Conservation (phyloP, 2,888 invertebrate genomes). For the Tetramorium bicarinatum region DNA sequence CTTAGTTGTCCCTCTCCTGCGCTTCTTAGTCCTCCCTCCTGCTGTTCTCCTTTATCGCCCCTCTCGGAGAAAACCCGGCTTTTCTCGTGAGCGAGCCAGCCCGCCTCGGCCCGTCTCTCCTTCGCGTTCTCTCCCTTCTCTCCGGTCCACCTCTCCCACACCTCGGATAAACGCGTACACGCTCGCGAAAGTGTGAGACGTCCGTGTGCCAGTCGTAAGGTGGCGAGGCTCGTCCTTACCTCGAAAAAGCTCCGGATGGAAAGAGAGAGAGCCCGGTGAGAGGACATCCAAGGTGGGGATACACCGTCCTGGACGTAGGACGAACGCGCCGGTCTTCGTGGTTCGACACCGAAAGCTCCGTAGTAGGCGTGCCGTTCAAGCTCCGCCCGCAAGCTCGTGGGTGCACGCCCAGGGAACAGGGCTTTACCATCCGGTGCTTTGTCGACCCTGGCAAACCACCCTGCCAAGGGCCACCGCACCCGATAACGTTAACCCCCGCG, state of each 20-base stretch:
- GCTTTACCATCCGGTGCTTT: constrained; percentile 68
- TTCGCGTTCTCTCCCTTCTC: constrained; percentile 41
- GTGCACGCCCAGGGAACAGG: constrained; percentile 79
- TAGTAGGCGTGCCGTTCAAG: constrained; percentile 81
- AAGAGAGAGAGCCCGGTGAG: constrained; percentile 59
- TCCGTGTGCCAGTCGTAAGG: constrained; percentile 44
- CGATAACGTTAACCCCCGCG: constrained; percentile 42
- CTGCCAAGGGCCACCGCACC: constrained; percentile 53
- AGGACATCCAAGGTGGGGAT: constrained; percentile 20
- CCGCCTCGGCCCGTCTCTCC: constrained; percentile 32
- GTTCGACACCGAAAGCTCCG: constrained; percentile 65
- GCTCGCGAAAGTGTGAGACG: constrained; percentile 5
- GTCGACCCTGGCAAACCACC: constrained; percentile 73
- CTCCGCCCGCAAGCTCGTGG: constrained; percentile 84
- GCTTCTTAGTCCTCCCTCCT: constrained; percentile 46
- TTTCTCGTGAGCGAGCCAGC: constrained; percentile 48
- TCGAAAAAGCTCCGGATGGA: constrained; percentile 71
- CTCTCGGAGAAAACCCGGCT: constrained; percentile 59
- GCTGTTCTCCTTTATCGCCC: constrained; percentile 40
- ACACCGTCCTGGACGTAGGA: constrained; percentile 50
- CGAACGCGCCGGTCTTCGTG: constrained; percentile 57
- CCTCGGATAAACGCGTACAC: constrained; percentile 58
- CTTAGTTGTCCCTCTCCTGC: constrained; percentile 65
- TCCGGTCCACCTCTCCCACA: constrained; percentile 12
- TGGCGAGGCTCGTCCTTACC: constrained; percentile 60